These are phyloP conservation scores for Lucilia cuprina DNA, from an alignment of 1,140 invertebrate genomes.

Conservation along the genomic window DNA sequence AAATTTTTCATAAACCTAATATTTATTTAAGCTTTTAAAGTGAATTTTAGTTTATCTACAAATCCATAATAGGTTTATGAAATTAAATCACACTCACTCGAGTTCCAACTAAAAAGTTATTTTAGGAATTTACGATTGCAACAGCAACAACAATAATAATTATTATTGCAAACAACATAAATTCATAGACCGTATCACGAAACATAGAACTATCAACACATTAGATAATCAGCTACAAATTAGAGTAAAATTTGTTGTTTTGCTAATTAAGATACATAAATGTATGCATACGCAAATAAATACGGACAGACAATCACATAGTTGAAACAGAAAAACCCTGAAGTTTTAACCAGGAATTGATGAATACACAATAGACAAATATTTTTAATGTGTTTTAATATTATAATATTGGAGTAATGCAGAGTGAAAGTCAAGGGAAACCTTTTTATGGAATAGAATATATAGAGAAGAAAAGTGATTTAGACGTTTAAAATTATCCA, in stretches of 20 bases:
- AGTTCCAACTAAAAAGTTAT: neutral
- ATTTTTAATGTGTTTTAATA: no score
- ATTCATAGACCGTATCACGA: neutral
- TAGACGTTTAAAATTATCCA: no score
- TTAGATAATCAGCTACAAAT: constrained; percentile 11
- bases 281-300: neutral
- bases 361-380: no score
- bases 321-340: neutral
- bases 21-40: no score
- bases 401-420: no score
- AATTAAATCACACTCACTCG: neutral
- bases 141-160: neutral
- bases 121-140: neutral
- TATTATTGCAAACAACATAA: neutral
- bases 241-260: constrained; percentile 8
- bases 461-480: no score
- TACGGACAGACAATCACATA: neutral
- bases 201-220: neutral
- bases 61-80: neutral
- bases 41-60: neutral
- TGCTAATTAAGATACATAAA: constrained; percentile 9
- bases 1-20: no score
- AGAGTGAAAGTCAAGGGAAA: no score
- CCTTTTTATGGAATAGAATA: no score
- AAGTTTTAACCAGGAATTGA: neutral